These are phyloP conservation scores for Parotocinclus haroldoi DNA, from an alignment of 2,797 vertebrate genomes.

Conservation along the genomic window DNA sequence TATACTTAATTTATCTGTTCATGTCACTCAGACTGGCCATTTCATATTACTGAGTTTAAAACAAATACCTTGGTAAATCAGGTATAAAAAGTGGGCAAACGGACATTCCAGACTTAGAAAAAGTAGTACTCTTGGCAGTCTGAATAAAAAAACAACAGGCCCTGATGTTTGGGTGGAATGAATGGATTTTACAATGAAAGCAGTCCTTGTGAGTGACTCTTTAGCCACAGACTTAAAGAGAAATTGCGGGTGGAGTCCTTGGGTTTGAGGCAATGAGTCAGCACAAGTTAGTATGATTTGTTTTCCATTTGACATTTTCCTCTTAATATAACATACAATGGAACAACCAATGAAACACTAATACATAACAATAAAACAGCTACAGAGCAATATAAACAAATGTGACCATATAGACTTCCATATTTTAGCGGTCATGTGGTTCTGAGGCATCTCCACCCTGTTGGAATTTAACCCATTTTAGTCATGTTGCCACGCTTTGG, in stretches of 20 bases:
- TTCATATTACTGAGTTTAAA: not conserved
- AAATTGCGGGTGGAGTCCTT: conserved; percentile 7
- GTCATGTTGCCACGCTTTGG: conserved; percentile 3
- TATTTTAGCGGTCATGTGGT: conserved; percentile 30
- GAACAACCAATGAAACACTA: not conserved
- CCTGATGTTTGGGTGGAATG: conserved; percentile 11
- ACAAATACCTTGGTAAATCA: not conserved
- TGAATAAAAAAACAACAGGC: not conserved
- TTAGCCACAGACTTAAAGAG: not conserved
- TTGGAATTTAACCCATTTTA: conserved; percentile 37
- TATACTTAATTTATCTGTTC: too few relatives aligned
- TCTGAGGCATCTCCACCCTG: conserved; percentile 24
- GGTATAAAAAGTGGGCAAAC: conserved; percentile 14
- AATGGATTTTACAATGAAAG: conserved; percentile 23
- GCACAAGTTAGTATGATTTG: conserved; percentile 12
- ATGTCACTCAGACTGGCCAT: too few relatives aligned
- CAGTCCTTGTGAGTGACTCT: conserved; percentile 18
- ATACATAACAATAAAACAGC: not conserved
- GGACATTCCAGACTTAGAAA: conserved; percentile 14
- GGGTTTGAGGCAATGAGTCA: conserved; percentile 10
- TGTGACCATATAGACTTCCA: not conserved
- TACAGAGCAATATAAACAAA: not conserved
- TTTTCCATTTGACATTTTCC: conserved; percentile 29
- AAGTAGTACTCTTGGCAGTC: conserved; percentile 12
- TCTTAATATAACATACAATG: conserved; percentile 15